Evolutionary conservation across 2,888 invertebrate genomes (phyloP).

Genomic region (Latrodectus hesperus): DNA sequence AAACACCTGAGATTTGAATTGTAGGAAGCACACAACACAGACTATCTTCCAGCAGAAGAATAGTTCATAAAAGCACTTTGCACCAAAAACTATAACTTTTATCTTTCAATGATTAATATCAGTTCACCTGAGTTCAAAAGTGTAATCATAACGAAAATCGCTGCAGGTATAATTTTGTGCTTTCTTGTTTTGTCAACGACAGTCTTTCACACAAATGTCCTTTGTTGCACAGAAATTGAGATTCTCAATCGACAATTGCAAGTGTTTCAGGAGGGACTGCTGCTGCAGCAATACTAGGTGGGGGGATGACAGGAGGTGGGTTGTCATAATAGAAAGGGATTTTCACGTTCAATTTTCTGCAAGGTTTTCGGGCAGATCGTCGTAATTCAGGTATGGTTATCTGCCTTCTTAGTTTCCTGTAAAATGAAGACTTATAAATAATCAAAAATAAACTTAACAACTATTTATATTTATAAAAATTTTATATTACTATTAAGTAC

Average conservation of each 20-base stretch:
- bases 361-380: slow-evolving; percentile 89
- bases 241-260: slow-evolving; percentile 43
- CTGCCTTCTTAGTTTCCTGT: slow-evolving; percentile 87
- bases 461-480: not conserved
- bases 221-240: not conserved
- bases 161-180: not conserved
- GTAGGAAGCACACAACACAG: slow-evolving; percentile 56
- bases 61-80: slow-evolving; percentile 58
- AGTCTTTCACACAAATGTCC: not conserved
- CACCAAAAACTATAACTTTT: slow-evolving; percentile 37
- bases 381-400: slow-evolving; percentile 86
- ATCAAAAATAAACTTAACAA: not conserved
- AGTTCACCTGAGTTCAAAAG: slow-evolving; percentile 36
- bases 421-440: not conserved
- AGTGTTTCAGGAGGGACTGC: slow-evolving; percentile 52
- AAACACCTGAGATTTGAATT: slow-evolving; percentile 66
- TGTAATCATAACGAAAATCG: not conserved
- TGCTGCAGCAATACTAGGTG: not conserved
- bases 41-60: slow-evolving; percentile 20
- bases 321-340: slow-evolving; percentile 60
- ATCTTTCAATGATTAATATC: slow-evolving; percentile 7
- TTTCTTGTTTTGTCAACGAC: not conserved
- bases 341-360: slow-evolving; percentile 73
- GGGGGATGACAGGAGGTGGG: slow-evolving; percentile 17
- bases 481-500: not conserved